These are phyloP conservation scores for Salvelinus namaycush DNA, from an alignment of 2,113 vertebrate genomes.

Conservation along the genomic window DNA sequence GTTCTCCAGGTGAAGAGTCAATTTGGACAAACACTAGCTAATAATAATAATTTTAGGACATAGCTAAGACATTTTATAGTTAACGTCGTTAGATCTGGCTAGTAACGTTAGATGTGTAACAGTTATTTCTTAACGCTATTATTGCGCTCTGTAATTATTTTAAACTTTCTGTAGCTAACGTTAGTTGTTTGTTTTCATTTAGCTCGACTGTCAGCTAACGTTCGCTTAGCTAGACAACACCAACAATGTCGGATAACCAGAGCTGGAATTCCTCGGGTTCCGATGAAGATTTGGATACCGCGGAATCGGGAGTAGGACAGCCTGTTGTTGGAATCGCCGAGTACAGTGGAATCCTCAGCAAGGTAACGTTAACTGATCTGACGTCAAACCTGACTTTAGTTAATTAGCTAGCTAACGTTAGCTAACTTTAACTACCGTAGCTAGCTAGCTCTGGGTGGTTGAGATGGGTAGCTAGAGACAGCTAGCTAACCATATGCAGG, in stretches of 20 bases:
- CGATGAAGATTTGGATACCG: constrained; percentile 85
- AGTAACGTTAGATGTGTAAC: background rate
- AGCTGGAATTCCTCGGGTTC: constrained; percentile 89
- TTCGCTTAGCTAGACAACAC: background rate
- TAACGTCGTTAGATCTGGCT: too few species aligned
- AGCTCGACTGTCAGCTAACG: background rate
- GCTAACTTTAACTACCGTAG: too few species aligned
- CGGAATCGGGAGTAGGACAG: constrained; percentile 82
- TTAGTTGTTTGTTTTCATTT: background rate
- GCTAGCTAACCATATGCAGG: too few species aligned
- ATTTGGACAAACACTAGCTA: background rate
- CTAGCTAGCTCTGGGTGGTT: too few species aligned
- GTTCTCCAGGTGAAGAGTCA: background rate
- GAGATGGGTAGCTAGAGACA: too few species aligned
- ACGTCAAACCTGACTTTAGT: background rate
- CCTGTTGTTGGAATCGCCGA: constrained; percentile 69
- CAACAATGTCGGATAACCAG: constrained; percentile 83
- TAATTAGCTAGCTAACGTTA: background rate
- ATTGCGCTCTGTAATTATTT: background rate
- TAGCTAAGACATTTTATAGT: background rate
- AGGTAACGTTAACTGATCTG: constrained; percentile 79
- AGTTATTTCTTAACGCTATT: background rate
- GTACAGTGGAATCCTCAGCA: constrained; percentile 89
- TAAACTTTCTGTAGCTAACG: background rate
- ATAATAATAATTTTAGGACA: too few species aligned